Evolutionary conservation across 2,113 vertebrate species (phyloP).

Genomic region (Maccullochella peelii): DNA sequence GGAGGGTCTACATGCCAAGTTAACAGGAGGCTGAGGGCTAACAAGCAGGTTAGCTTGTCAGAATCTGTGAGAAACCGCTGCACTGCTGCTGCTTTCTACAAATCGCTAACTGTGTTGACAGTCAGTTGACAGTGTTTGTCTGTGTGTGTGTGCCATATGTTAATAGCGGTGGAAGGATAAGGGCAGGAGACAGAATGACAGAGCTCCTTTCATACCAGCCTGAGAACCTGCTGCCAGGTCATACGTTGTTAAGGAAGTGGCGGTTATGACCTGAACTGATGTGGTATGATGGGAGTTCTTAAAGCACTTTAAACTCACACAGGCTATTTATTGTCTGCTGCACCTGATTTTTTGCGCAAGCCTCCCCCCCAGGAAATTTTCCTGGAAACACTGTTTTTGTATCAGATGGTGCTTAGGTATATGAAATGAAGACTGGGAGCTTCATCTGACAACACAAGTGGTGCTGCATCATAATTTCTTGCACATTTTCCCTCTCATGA

Average conservation of each 20-base stretch:
- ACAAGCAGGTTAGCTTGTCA: conserved; percentile 52
- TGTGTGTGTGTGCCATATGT: conserved; percentile 59
- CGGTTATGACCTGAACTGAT: conserved; percentile 57
- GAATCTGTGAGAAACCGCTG: conserved; percentile 63
- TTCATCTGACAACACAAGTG: background rate
- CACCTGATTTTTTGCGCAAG: too few relatives aligned
- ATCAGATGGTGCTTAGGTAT: background rate
- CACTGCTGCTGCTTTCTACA: conserved; percentile 47
- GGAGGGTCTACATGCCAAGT: conserved; percentile 56
- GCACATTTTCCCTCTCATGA: too few relatives aligned
- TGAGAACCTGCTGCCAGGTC: conserved; percentile 70
- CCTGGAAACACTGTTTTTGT: background rate
- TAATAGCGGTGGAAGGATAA: conserved; percentile 59
- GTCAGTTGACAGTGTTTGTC: conserved; percentile 50
- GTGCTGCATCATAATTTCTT: conserved; percentile 9
- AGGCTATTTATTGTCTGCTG: conserved; percentile 1
- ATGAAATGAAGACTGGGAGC: background rate
- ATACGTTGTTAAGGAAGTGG: conserved; percentile 60
- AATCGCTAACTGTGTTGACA: conserved; percentile 45
- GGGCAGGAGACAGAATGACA: conserved; percentile 55
- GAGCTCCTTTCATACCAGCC: conserved; percentile 71
- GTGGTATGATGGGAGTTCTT: conserved; percentile 50
- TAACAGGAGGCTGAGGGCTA: conserved; percentile 60
- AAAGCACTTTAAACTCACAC: conserved; percentile 33
- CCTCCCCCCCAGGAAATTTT: background rate